Evolutionary conservation across 2,113 vertebrate genomes (phyloP).

Genomic region (Sander lucioperca): DNA sequence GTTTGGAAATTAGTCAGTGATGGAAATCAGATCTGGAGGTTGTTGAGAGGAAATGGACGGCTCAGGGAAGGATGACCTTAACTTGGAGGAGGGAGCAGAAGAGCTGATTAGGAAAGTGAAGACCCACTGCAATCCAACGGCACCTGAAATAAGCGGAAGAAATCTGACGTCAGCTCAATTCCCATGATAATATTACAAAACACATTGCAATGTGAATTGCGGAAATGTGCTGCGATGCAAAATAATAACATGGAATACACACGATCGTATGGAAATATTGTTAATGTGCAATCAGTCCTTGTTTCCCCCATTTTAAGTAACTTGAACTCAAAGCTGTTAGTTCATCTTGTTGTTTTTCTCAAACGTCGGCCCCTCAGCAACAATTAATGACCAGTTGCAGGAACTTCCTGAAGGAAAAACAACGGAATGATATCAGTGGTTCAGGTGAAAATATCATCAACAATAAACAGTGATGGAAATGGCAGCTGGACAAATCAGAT

Average conservation of each 20-base stretch:
- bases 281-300: neutral
- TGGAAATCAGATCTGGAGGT: conserved; percentile 49
- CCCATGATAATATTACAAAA: conserved; percentile 60
- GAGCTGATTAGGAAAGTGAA: conserved; percentile 71
- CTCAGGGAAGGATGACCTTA: conserved; percentile 49
- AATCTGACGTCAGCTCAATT: conserved; percentile 73
- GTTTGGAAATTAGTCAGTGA: conserved; percentile 43
- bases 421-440: conserved; percentile 67
- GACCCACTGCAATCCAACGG: conserved; percentile 43
- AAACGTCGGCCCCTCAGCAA: conserved; percentile 64
- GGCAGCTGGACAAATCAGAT: conserved; percentile 35
- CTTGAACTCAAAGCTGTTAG: conserved; percentile 35
- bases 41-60: conserved; percentile 60
- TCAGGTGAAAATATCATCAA: conserved; percentile 71
- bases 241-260: neutral
- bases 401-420: conserved; percentile 81
- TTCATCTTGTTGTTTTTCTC: conserved; percentile 56
- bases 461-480: conserved; percentile 59
- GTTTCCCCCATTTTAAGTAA: conserved; percentile 9
- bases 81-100: conserved; percentile 46
- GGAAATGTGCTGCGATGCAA: conserved; percentile 27
- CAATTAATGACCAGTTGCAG: conserved; percentile 71
- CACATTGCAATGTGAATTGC: conserved; percentile 11
- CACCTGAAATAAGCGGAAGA: conserved; percentile 78
- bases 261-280: neutral